Percentiles rank a stretch among this genome's conserved stretches.
Evolutionary conservation across 2,888 invertebrate genomes (phyloP).

Genomic region (Polyommatus icarus): DNA sequence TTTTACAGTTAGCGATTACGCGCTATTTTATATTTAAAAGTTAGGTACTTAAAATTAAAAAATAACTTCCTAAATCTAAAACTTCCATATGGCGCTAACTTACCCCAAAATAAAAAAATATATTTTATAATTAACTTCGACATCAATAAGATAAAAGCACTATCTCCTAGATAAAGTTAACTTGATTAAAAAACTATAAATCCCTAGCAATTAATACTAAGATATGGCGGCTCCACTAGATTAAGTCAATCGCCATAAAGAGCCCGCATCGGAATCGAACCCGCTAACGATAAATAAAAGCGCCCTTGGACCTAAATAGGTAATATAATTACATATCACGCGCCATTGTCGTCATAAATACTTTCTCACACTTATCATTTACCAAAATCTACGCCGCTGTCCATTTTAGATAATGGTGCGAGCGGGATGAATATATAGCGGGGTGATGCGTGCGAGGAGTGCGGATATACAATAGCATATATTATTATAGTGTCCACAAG

Average conservation of each 20-base stretch:
- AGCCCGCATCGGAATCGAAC: constrained; percentile 61
- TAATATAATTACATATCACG: constrained; percentile 79
- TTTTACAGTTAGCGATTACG: background rate
- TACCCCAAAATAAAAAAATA: background rate
- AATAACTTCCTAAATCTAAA: background rate
- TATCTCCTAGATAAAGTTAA: constrained; percentile 20
- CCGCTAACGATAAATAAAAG: constrained; percentile 47
- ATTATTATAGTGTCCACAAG: constrained; percentile 81
- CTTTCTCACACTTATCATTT: constrained; percentile 81
- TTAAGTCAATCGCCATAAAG: constrained; percentile 59
- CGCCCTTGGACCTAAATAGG: constrained; percentile 62
- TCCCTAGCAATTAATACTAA: constrained; percentile 35
- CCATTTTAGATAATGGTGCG: constrained; percentile 79
- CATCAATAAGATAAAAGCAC: background rate
- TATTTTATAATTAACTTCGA: background rate
- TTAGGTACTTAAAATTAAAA: no score
- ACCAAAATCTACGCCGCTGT: constrained; percentile 80
- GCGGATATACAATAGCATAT: constrained; percentile 75
- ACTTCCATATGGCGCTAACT: background rate
- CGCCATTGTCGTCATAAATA: constrained; percentile 80
- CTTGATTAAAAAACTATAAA: constrained; percentile 34
- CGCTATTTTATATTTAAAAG: background rate
- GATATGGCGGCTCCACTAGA: constrained; percentile 43
- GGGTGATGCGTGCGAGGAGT: constrained; percentile 50
- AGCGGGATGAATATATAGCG: constrained; percentile 54